Conservation (phyloP, 2,888 invertebrate genomes). For the Syrphus vitripennis region DNA sequence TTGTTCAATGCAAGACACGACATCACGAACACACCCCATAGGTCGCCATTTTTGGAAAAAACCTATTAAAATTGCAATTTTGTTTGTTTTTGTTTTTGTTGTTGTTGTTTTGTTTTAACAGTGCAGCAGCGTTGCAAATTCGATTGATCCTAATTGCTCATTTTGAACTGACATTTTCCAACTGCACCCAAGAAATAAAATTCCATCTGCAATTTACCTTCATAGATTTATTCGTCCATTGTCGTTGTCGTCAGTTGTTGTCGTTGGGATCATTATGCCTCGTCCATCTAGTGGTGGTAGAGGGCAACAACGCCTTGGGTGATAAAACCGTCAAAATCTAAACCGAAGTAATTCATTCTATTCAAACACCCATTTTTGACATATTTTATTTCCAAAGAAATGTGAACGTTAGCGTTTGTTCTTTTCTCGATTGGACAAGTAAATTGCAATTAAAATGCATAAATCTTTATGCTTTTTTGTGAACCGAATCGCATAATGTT, state of each 20-base stretch:
- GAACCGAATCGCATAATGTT: conserved; percentile 17
- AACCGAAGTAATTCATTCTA: conserved; percentile 41
- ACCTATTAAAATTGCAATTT: conserved; percentile 38
- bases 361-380: conserved; percentile 62
- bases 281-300: conserved; percentile 13
- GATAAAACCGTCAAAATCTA: conserved; percentile 56
- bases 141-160: conserved; percentile 59
- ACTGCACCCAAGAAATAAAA: conserved; percentile 58
- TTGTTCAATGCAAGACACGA: conserved; percentile 46
- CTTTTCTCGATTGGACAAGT: conserved; percentile 10
- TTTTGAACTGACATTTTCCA: conserved; percentile 49
- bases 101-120: neutral
- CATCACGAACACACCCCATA: conserved; percentile 53
- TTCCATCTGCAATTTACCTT: neutral
- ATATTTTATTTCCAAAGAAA: conserved; percentile 33
- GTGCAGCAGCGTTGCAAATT: conserved; percentile 9
- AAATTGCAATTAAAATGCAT: conserved; percentile 65
- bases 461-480: conserved; percentile 33
- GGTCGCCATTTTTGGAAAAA: conserved; percentile 48
- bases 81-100: neutral
- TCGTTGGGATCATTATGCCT: neutral
- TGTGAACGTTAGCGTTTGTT: conserved; percentile 15
- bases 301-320: conserved; percentile 52
- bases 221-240: neutral
- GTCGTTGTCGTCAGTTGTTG: neutral